phyloP scores from a whole-genome alignment of 2,797 vertebrate species.

The Enteromius anoplus region DNA sequence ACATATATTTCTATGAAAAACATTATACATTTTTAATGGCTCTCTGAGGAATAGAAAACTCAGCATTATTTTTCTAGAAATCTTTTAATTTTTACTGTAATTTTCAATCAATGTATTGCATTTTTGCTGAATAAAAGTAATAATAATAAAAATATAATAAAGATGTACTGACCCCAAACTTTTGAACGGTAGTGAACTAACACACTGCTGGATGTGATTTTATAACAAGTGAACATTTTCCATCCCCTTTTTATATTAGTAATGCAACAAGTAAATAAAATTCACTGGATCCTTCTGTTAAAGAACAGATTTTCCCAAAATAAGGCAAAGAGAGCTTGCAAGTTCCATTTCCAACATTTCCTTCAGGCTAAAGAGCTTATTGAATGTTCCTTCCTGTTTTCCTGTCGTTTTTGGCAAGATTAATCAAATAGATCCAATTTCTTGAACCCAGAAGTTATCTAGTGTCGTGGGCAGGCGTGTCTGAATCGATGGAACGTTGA shows the following conservation, averaged over 20 bases:
- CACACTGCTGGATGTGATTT: background rate
- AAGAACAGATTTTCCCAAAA: background rate
- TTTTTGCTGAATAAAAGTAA: background rate
- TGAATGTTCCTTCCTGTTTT: conserved; percentile 15
- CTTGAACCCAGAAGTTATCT: conserved; percentile 5
- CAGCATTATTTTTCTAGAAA: background rate
- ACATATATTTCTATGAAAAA: background rate
- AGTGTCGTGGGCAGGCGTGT: background rate
- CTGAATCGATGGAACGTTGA: background rate
- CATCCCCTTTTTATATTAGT: conserved; percentile 4
- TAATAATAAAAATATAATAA: background rate
- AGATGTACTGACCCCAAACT: background rate
- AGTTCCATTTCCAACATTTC: conserved; percentile 29
- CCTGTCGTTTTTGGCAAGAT: conserved; percentile 33
- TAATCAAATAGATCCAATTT: conserved; percentile 1
- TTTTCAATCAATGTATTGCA: background rate
- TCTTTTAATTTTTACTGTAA: background rate
- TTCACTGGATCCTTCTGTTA: background rate
- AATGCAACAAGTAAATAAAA: conserved; percentile 35
- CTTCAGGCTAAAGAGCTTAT: conserved; percentile 51
- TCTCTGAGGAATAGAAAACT: background rate
- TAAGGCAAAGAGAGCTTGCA: conserved; percentile 57
- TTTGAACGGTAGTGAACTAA: conserved; percentile 7
- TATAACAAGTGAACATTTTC: background rate
- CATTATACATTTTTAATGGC: background rate